Conservation (phyloP, 1,140 invertebrate genomes). For the Drosophila ogumai region DNA sequence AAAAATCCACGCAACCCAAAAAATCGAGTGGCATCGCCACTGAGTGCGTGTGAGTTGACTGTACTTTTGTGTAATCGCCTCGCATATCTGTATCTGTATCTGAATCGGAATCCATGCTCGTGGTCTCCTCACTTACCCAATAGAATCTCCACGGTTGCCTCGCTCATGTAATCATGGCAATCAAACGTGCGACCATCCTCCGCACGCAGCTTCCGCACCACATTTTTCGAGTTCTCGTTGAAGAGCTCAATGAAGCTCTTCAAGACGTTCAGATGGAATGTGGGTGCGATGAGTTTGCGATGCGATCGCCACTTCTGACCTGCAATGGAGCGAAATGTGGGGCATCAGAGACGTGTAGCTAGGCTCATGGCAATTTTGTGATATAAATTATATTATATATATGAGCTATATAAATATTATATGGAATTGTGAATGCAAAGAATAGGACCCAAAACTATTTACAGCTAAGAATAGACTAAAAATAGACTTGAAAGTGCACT, state of each 20-base stretch:
- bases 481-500: neutral
- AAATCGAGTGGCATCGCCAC: constrained; percentile 5
- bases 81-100: neutral
- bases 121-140: constrained; percentile 86
- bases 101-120: constrained; percentile 10
- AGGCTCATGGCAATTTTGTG: neutral
- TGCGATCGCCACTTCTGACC: constrained; percentile 92
- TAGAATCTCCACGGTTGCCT: constrained; percentile 92
- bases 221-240: constrained; percentile 90
- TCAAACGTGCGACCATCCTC: constrained; percentile 90
- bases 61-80: constrained; percentile 51
- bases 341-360: neutral
- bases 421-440: neutral
- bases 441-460: neutral
- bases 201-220: constrained; percentile 88
- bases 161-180: constrained; percentile 93
- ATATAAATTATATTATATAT: too few relatives aligned
- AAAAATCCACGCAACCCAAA: neutral
- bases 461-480: neutral
- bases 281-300: constrained; percentile 92
- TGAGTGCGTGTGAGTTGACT: constrained; percentile 70
- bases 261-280: constrained; percentile 93
- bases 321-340: constrained; percentile 59
- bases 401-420: neutral
- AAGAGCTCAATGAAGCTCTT: constrained; percentile 93